Percentiles rank a stretch among this genome's conserved stretches.
Evolutionary conservation across 1,140 invertebrate species (phyloP).

Genomic region (Oscheius sp.): DNA sequence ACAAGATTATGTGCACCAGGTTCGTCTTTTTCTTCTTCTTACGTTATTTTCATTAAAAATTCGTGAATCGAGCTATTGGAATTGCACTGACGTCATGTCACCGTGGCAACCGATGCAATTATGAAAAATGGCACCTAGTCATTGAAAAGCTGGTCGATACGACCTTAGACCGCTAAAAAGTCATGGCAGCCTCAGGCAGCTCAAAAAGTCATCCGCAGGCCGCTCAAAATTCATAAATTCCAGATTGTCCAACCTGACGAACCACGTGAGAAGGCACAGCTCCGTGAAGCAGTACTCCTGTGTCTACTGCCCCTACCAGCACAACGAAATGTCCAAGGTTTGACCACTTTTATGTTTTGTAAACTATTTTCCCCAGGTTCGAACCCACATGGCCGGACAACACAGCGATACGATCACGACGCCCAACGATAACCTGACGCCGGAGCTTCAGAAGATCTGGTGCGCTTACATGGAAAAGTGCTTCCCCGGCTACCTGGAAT

Average conservation of each 20-base stretch:
- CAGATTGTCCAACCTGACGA: conserved; percentile 8
- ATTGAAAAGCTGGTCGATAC: too few relatives aligned
- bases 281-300: conserved; percentile 2
- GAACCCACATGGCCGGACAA: conserved; percentile 2
- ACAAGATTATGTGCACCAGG: conserved; percentile 7
- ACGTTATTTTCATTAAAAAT: neutral
- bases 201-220: too few relatives aligned
- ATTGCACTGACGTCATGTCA: too few relatives aligned
- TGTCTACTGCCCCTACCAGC: conserved; percentile 3
- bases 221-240: too few relatives aligned
- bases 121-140: too few relatives aligned
- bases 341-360: neutral
- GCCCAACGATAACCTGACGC: conserved; percentile 7
- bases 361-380: neutral
- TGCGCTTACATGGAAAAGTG: conserved; percentile 6
- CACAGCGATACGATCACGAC: neutral
- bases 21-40: neutral
- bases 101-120: too few relatives aligned
- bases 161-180: too few relatives aligned
- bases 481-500: conserved; percentile 2
- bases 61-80: too few relatives aligned
- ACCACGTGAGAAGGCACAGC: conserved; percentile 7
- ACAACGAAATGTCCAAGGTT: conserved; percentile 19
- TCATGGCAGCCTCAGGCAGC: too few relatives aligned
- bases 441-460: conserved; percentile 9